Evolutionary conservation across 35 echinoderm and acorn worm species (phyloP), one percentile per base, ranked within the genome.

Genomic region (Strongylocentrotus purpuratus): DNA sequence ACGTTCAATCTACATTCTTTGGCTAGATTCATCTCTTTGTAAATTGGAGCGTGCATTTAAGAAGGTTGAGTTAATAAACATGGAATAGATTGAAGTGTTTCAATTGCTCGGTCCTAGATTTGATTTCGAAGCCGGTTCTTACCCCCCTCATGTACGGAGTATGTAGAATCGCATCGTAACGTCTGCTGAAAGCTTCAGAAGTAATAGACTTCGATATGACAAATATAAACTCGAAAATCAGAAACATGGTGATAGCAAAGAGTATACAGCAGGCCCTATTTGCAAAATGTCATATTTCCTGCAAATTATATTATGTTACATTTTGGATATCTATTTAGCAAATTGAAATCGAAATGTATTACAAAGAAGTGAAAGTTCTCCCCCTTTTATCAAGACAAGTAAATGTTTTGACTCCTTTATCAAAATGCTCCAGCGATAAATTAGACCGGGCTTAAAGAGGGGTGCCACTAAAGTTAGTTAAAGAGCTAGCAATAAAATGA

Each of bases 61-160:
- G 65, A n/a, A n/a, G 65, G 65, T n/a, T n/a, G 65, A 78, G 65
- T n/a, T 78, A 78, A 78, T 78, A 78, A n/a, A 78, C 65, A 78
- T 78, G 65, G 2, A 78, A 78, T n/a, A 78, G 20, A 78, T 78
- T 78, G 20, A 78, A 78, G 28, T 78, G 65, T 78, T 78, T 78
- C 65, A 78, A 78, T 78, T 78, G 65, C 65, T 78, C 65, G 20
- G 20, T 78, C 65, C 28, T 28, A n/a, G 65, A 78, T 78, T 78
- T 78, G 65, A 78, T 78, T 78, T 78, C 7, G 65, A 78, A 28
- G 22, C 28, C 20, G 20, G 65, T 5, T 28, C 65, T 5, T 4
- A 28, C 22, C 20, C 65, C 65, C 28, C 28, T 14, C 28, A 78
- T 78, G 20, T 7, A 78, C 65, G 7, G 50, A 2, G 8, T 55